Percentiles rank a stretch among this genome's conserved stretches.
phyloP scores from a whole-genome alignment of 2,797 vertebrate species.

The Sebastes kiyomatsui region DNA sequence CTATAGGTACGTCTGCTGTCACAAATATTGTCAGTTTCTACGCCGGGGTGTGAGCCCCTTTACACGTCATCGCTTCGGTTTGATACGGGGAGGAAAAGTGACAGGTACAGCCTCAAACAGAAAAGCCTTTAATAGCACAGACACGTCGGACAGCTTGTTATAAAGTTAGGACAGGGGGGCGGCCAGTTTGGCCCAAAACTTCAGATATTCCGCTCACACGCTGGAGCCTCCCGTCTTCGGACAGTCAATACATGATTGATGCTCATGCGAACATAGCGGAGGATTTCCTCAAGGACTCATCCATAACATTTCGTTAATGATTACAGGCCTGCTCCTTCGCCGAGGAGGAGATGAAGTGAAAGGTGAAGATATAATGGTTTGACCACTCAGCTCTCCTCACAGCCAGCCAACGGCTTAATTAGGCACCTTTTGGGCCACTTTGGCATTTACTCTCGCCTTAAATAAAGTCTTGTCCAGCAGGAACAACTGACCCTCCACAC shows the following conservation, averaged over 20 bases:
- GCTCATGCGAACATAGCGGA: constrained; percentile 17
- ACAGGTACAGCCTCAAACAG: not conserved
- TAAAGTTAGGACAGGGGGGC: constrained; percentile 13
- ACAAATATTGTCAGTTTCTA: not conserved
- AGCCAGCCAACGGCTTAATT: constrained; percentile 47
- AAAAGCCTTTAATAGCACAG: not conserved
- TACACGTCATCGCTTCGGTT: not conserved
- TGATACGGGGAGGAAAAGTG: not conserved
- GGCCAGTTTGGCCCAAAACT: not conserved
- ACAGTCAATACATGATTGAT: constrained; percentile 58
- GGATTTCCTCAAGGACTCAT: constrained; percentile 56
- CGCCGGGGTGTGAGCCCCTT: not conserved
- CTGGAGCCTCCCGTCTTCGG: constrained; percentile 2
- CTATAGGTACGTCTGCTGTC: not conserved
- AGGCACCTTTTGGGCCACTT: constrained; percentile 40
- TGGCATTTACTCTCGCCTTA: constrained; percentile 55
- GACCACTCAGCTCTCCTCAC: constrained; percentile 26
- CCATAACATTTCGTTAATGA: constrained; percentile 60
- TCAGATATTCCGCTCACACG: constrained; percentile 13
- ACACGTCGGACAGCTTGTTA: constrained; percentile 29
- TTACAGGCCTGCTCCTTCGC: constrained; percentile 18
- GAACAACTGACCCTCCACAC: constrained; percentile 12
- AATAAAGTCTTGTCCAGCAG: constrained; percentile 48
- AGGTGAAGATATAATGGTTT: constrained; percentile 46
- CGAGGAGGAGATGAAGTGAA: constrained; percentile 37